Conservation (phyloP, 2,797 vertebrate genomes). For the Sebastes itinus region DNA sequence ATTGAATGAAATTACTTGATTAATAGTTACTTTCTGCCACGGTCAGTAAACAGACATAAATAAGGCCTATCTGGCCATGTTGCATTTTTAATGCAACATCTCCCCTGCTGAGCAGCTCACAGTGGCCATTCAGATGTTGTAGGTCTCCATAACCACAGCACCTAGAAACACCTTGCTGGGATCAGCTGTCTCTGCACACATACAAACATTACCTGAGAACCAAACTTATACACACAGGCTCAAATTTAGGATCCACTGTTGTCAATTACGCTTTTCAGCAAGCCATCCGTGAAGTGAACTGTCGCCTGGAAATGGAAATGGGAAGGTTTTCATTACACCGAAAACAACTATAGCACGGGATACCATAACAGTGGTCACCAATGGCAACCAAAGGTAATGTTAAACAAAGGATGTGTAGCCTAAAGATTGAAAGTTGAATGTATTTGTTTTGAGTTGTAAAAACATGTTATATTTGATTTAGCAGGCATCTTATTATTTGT, state of each 20-base stretch:
- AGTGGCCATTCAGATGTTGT: conserved; percentile 25
- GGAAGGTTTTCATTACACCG: not conserved
- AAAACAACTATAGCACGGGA: not conserved
- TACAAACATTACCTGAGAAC: not conserved
- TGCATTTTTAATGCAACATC: conserved; percentile 52
- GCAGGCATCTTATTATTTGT: not conserved
- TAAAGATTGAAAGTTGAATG: not conserved
- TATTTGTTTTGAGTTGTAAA: not conserved
- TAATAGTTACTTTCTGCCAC: not conserved
- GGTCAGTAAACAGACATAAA: conserved; percentile 6
- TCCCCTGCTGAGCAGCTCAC: conserved; percentile 46
- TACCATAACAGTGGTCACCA: conserved; percentile 1
- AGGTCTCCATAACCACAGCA: conserved; percentile 56
- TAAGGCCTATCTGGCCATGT: not conserved
- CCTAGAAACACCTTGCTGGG: conserved; percentile 13
- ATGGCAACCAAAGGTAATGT: conserved; percentile 62
- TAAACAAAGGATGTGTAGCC: not conserved
- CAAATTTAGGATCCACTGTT: not conserved
- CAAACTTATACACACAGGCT: not conserved
- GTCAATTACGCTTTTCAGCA: not conserved
- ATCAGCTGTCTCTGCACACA: not conserved
- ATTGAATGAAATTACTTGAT: not conserved
- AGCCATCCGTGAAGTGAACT: not conserved
- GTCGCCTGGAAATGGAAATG: not conserved
- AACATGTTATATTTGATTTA: not conserved